Conservation (phyloP, 2,888 invertebrate species). For the Steinernema carpocapsae region DNA sequence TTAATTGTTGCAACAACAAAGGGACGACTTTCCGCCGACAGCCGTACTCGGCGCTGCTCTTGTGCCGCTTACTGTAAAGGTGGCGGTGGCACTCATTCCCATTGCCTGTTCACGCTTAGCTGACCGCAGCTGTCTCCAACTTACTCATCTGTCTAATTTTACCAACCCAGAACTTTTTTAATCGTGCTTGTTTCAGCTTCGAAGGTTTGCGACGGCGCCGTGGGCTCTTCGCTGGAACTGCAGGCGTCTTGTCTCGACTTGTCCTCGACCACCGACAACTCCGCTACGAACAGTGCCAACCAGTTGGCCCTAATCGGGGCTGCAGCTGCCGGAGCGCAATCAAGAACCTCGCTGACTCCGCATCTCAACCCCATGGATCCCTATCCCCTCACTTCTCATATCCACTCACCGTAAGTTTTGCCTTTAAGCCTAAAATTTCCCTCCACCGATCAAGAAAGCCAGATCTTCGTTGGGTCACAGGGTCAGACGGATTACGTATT, state of each 20-base stretch:
- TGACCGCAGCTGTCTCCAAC: not conserved
- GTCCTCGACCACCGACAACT: slow-evolving; percentile 15
- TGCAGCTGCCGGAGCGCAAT: slow-evolving; percentile 18
- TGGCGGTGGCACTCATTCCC: not conserved
- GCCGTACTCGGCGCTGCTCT: not conserved
- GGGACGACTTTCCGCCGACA: slow-evolving; percentile 11
- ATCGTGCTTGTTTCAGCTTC: slow-evolving; percentile 5
- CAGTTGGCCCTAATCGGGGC: slow-evolving; percentile 18
- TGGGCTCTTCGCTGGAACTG: slow-evolving; percentile 20
- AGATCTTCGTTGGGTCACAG: not conserved
- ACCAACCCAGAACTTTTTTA: not conserved
- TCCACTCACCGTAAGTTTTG: slow-evolving; percentile 23
- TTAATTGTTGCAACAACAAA: slow-evolving; percentile 29
- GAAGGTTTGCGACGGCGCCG: slow-evolving; percentile 22
- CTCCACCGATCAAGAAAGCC: not conserved
- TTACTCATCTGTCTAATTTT: not conserved
- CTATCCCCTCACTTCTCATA: slow-evolving; percentile 7
- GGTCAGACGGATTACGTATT: too few relatives aligned
- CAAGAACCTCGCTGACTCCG: slow-evolving; percentile 12
- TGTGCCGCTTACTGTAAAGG: slow-evolving; percentile 19
- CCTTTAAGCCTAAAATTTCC: too few relatives aligned
- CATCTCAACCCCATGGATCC: slow-evolving; percentile 27
- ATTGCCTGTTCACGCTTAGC: not conserved
- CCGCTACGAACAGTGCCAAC: slow-evolving; percentile 5
- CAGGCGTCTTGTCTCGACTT: slow-evolving; percentile 19